Evolutionary conservation across 2,888 invertebrate genomes (phyloP), one percentile per base, ranked within the genome.

Genomic region (Bembecia ichneumoniformis): DNA sequence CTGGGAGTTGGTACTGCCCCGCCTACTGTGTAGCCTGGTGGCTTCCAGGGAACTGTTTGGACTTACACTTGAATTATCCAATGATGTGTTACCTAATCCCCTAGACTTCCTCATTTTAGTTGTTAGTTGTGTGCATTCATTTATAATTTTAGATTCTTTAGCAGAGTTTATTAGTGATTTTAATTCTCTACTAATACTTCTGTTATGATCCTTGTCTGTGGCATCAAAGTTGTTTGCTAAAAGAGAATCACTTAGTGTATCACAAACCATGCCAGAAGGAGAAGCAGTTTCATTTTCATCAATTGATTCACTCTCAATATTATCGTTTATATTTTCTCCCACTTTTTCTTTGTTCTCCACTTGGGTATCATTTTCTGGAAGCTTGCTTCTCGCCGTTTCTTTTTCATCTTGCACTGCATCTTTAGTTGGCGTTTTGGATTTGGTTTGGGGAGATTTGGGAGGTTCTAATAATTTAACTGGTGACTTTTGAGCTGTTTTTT

Each of bases 121-220:
- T 44, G 77, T 83, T n/a, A 90, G 66, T 54, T 82, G 88, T 13
- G 83, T 90, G 64, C 87, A 91, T 67, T 89, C 89, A 58, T 82
- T 88, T 44, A 91, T 86, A 47, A 93, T 89, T 65, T 92, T 91
- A 0, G 92, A 92, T 63, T 92, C 91, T 66, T 90, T 91, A 17
- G 91, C 90, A 11, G 92, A 89, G 34, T 90, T 90, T 55, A 92
- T 89, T 17, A 93, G 74, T 1, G 89, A 90, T 58, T 89, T 84
- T 51, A 92, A 75, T 68, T 93, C 92, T 54, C 91, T 81, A 51
- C 86, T 82, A 49, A 88, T 83, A 56, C 81, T 76, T 55, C 74
- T 81, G 51, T 73, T 82, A 35, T 77, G 82, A 40, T 80, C 84
- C 55, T 75, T 82, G 52, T 86, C 86, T 49, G 71, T 64, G 15